These are phyloP conservation scores for Iguana delicatissima DNA, from an alignment of 2,797 vertebrate genomes.

Conservation along the genomic window DNA sequence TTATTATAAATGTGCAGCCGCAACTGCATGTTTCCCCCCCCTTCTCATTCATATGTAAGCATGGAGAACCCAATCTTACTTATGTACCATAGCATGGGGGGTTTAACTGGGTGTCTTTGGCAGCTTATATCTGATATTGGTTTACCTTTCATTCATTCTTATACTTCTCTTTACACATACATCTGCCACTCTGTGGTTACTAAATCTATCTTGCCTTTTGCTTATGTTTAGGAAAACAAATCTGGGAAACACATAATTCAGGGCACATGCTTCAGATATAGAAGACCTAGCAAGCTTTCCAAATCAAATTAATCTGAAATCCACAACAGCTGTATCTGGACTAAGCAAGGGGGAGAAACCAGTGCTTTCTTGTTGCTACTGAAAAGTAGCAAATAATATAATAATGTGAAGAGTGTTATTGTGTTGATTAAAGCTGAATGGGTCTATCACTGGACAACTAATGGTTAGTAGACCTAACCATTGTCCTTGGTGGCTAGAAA, in stretches of 20 bases:
- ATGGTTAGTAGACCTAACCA: not conserved
- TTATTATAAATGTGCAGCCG: not conserved
- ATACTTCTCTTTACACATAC: not conserved
- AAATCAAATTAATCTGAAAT: not conserved
- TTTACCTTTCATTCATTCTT: not conserved
- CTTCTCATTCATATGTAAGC: not conserved
- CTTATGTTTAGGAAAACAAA: not conserved
- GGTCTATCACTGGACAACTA: not conserved
- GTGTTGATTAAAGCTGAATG: constrained; percentile 8
- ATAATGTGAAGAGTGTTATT: not conserved
- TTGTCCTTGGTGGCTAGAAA: constrained; percentile 2
- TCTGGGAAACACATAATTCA: not conserved
- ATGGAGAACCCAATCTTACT: not conserved
- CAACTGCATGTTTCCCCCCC: too few relatives aligned
- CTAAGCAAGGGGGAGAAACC: not conserved
- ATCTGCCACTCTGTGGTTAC: not conserved
- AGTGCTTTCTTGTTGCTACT: constrained; percentile 2
- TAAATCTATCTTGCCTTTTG: not conserved
- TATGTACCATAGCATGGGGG: too few relatives aligned
- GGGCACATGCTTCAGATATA: not conserved
- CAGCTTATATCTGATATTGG: too few relatives aligned
- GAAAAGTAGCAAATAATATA: constrained; percentile 10
- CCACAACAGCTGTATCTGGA: not conserved
- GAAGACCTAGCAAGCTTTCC: not conserved
- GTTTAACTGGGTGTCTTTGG: too few relatives aligned